Percentiles rank a stretch among this genome's conserved stretches.
These are phyloP conservation scores for Mungos mungo DNA, from an alignment of 2,113 vertebrate genomes.

Conservation along the genomic window DNA sequence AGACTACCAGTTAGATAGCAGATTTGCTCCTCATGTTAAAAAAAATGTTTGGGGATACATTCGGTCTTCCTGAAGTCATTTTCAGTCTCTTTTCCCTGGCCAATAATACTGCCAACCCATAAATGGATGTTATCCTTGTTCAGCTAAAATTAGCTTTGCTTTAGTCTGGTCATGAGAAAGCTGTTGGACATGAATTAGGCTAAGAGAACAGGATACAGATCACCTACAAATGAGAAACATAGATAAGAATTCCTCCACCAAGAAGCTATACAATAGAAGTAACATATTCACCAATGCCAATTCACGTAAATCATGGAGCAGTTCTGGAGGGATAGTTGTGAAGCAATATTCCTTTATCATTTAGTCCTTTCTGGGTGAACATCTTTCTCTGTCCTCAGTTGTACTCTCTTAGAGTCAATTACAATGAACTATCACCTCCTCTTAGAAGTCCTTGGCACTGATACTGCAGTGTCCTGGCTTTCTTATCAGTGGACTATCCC, in stretches of 20 bases:
- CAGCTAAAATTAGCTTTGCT: slow-evolving; percentile 54
- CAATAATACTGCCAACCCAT: neutral
- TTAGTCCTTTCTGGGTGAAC: neutral
- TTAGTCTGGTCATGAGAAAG: neutral
- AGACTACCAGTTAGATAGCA: neutral
- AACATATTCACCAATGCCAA: neutral
- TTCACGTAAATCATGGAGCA: neutral
- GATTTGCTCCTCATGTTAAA: neutral
- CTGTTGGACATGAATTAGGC: neutral
- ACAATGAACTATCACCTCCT: neutral
- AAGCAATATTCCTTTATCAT: neutral
- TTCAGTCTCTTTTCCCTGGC: neutral
- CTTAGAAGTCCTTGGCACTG: neutral
- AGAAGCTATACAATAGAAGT: neutral
- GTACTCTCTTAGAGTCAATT: neutral
- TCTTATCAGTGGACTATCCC: neutral
- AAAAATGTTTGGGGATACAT: neutral
- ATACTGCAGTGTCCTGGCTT: neutral
- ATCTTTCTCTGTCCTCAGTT: neutral
- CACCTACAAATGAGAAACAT: neutral
- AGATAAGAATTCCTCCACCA: neutral
- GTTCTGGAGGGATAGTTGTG: neutral
- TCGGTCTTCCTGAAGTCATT: slow-evolving; percentile 9
- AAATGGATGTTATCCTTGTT: slow-evolving; percentile 21
- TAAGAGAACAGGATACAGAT: neutral